Evolutionary conservation across 2,888 invertebrate species (phyloP).

Genomic region (Noctua fimbriata): DNA sequence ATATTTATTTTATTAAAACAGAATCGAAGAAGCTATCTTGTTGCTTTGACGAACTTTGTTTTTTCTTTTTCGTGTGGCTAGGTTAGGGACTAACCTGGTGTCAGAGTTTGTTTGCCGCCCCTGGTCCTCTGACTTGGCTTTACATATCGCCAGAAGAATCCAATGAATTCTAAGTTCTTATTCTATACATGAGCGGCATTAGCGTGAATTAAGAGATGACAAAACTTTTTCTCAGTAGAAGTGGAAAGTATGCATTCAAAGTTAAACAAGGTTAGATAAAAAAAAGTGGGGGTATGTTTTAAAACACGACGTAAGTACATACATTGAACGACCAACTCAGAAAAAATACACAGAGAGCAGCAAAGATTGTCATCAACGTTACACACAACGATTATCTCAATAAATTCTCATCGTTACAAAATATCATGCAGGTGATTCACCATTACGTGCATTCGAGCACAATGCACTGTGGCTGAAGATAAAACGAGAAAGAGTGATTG

Average conservation of each 20-base stretch:
- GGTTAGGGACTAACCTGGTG: not conserved
- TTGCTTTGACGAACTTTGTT: not conserved
- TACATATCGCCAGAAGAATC: not conserved
- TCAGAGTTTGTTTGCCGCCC: not conserved
- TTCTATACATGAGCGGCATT: not conserved
- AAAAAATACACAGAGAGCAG: not conserved
- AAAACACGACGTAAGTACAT: not conserved
- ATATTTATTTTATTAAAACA: not conserved
- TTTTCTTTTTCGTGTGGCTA: not conserved
- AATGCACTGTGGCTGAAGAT: slow-evolving; percentile 56
- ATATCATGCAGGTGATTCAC: slow-evolving; percentile 60
- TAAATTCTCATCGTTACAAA: slow-evolving; percentile 54
- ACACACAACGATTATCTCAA: slow-evolving; percentile 27
- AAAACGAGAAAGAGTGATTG: slow-evolving; percentile 77
- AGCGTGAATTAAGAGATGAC: not conserved
- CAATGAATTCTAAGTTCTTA: not conserved
- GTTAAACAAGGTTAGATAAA: not conserved
- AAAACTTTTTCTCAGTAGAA: not conserved
- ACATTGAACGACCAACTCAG: not conserved
- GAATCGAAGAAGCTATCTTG: not conserved
- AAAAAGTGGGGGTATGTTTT: not conserved
- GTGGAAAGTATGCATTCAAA: not conserved
- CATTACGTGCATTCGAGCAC: slow-evolving; percentile 52
- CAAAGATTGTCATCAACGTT: slow-evolving; percentile 15
- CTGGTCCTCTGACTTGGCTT: not conserved